Evolutionary conservation across 1,140 invertebrate genomes (phyloP).

Genomic region (Atta colombica): DNA sequence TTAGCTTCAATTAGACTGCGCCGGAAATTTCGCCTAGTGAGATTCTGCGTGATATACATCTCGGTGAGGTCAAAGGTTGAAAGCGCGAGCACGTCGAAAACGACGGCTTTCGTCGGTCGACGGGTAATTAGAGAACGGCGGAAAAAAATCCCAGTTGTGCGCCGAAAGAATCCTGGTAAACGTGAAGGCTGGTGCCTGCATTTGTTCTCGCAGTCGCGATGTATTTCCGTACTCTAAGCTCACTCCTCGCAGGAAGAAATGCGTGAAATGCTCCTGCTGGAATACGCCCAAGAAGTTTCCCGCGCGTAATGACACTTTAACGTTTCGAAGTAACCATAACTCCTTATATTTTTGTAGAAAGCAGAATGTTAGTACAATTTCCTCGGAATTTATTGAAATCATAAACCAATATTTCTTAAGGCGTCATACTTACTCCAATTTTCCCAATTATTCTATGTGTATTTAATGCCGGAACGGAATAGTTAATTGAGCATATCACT

Average conservation of each 20-base stretch:
- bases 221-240: constrained; percentile 5
- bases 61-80: constrained; percentile 25
- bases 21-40: constrained; percentile 71
- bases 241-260: not conserved
- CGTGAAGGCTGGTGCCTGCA: not conserved
- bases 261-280: not conserved
- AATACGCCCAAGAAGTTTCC: constrained; percentile 25
- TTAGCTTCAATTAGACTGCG: constrained; percentile 76
- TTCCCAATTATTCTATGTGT: not conserved
- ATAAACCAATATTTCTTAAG: not conserved
- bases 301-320: constrained; percentile 38
- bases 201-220: not conserved
- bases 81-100: too few species aligned
- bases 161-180: not conserved
- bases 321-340: constrained; percentile 20
- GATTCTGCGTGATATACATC: constrained; percentile 58
- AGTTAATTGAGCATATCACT: not conserved
- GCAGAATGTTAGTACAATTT: not conserved
- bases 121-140: constrained; percentile 24
- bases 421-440: not conserved
- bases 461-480: not conserved
- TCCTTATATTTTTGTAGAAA: not conserved
- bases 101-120: constrained; percentile 11
- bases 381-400: constrained; percentile 25
- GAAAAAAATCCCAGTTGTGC: not conserved